phyloP scores from a whole-genome alignment of 1,140 invertebrate species.

The Meteorus sp. region DNA sequence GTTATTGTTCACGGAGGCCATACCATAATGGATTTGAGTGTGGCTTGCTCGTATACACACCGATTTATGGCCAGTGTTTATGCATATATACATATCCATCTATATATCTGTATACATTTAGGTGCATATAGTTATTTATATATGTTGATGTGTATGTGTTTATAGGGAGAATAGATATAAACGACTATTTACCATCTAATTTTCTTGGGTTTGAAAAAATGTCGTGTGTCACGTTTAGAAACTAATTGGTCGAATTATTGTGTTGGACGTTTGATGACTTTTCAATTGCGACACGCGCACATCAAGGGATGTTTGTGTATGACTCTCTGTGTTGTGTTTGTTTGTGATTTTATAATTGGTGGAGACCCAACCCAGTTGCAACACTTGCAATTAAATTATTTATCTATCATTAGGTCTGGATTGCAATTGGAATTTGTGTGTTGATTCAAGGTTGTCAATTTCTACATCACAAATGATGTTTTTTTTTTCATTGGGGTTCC shows the following conservation, averaged over 20 bases:
- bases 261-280: neutral
- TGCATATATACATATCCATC: conserved; percentile 5
- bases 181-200: neutral
- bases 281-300: conserved; percentile 4
- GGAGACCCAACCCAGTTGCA: too few species aligned
- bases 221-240: neutral
- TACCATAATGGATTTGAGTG: conserved; percentile 50
- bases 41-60: conserved; percentile 19
- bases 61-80: conserved; percentile 18
- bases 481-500: too few species aligned
- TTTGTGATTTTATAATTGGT: too few species aligned
- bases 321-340: too few species aligned
- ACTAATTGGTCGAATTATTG: neutral
- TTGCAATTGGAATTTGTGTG: too few species aligned
- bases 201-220: neutral
- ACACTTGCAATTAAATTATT: too few species aligned
- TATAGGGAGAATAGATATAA: neutral
- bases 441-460: too few species aligned
- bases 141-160: neutral
- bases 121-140: too few species aligned
- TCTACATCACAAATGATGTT: too few species aligned
- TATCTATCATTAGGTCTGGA: too few species aligned
- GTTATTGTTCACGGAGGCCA: conserved; percentile 55
- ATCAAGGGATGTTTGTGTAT: neutral
- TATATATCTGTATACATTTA: too few species aligned